Evolutionary conservation across 2,888 invertebrate genomes (phyloP), one percentile per base, ranked within the genome.

Genomic region (Cremastinae sp.): DNA sequence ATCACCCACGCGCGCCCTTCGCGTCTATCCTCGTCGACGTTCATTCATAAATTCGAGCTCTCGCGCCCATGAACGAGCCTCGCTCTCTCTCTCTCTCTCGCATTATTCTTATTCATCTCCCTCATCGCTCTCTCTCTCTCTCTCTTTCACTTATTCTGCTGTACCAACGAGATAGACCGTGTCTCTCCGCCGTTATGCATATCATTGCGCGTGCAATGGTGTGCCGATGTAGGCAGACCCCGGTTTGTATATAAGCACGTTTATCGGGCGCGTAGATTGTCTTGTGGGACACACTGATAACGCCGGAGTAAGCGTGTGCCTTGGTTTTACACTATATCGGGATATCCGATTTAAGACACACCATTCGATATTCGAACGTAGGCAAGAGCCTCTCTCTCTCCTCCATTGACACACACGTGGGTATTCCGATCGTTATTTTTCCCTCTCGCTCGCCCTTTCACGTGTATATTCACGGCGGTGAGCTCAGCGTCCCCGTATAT

Each of bases 21-120:
- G 79, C 45, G 53, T 58, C 49, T 83, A 86, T 86, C 53, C 86
- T 87, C 87, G 87, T 87, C 86, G 79, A 64, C 75, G 77, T 80
- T 79, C 80, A 80, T 80, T 80, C 80, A 80, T 79, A 80, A 80
- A 79, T 80, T 74, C 78, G 56, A 70, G 65, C 74, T 70, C 69
- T 77, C 66, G 20, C 69, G 22, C 54, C 28, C 69, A 66, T 74
- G 43, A 74, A 77, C 65, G 74, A 77, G 10, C 47, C 22, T 56
- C 58, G 38, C 49, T 72, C 65, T 64, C 65, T 73, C 61, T 56
- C 68, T 22, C 64, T 58, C 43, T 51, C 47, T n/a, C n/a, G n/a
- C n/a, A n/a, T n/a, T n/a, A n/a, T n/a, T n/a, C n/a, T n/a, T n/a
- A n/a, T n/a, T n/a, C n/a, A n/a, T n/a, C n/a, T n/a, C n/a, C n/a